Conservation (phyloP, 2,113 vertebrate genomes). For the Erinaceus europaeus region DNA sequence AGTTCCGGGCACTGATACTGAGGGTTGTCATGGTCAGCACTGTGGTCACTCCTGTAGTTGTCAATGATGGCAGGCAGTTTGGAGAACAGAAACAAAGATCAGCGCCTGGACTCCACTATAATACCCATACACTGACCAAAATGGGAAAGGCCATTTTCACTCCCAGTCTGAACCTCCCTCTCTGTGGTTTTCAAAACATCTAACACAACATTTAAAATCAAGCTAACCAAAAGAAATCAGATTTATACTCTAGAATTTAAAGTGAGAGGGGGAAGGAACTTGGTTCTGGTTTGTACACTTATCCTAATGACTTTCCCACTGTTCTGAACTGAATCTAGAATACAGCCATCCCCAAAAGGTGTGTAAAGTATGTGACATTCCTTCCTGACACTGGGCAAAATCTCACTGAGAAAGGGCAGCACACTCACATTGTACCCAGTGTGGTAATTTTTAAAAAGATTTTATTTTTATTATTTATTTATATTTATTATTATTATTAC, state of each 20-base stretch:
- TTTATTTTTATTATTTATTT: too few relatives aligned
- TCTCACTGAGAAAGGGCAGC: background rate
- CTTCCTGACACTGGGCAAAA: background rate
- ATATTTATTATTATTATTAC: too few relatives aligned
- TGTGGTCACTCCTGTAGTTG: constrained; percentile 92
- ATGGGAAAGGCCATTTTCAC: too few relatives aligned
- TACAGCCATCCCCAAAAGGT: background rate
- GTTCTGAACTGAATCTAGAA: background rate
- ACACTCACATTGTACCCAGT: too few relatives aligned
- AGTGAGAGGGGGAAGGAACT: background rate
- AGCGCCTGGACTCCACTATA: fast-evolving
- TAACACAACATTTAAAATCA: background rate
- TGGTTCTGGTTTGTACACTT: background rate
- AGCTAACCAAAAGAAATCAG: too few relatives aligned
- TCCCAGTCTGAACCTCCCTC: background rate
- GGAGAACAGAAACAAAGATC: background rate
- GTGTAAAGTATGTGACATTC: too few relatives aligned
- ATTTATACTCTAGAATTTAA: background rate
- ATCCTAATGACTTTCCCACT: fast-evolving
- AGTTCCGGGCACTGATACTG: constrained; percentile 97
- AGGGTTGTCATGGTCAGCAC: constrained; percentile 99
- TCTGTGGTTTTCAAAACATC: background rate
- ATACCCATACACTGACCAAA: background rate
- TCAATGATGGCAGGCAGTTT: fast-evolving
- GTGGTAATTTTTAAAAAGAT: too few relatives aligned